A percentile compares a stretch with the other conserved stretches of the same genome.
Conservation (phyloP, 2,888 invertebrate species). For the Drosophila imparisetae region DNA sequence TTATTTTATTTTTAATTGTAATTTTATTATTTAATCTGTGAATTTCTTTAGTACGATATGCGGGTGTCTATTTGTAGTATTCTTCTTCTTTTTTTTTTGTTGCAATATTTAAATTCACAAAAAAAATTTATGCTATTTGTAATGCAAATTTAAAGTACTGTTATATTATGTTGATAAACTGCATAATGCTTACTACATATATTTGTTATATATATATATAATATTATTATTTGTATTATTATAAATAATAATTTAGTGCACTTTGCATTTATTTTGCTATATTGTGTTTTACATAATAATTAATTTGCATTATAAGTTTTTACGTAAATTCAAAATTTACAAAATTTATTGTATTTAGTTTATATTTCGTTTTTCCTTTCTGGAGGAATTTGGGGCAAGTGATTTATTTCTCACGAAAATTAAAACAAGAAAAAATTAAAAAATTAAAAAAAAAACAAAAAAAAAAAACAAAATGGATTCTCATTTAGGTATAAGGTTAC, state of each 20-base stretch:
- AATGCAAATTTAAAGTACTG: slow-evolving; percentile 69
- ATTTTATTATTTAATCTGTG: slow-evolving; percentile 45
- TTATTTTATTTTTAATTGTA: slow-evolving; percentile 37
- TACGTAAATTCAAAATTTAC: slow-evolving; percentile 77
- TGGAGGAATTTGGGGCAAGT: slow-evolving; percentile 3
- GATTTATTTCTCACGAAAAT: slow-evolving; percentile 24
- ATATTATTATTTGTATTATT: slow-evolving; percentile 49
- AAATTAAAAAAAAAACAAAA: slow-evolving; percentile 2
- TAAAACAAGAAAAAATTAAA: slow-evolving; percentile 25
- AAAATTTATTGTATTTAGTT: slow-evolving; percentile 67
- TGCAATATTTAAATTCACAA: slow-evolving; percentile 64
- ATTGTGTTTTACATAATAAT: slow-evolving; percentile 58
- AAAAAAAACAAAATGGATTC: background rate
- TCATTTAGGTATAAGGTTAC: slow-evolving; percentile 11
- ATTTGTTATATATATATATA: background rate
- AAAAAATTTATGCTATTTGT: slow-evolving; percentile 76
- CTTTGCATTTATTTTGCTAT: slow-evolving; percentile 73
- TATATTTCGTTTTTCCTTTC: slow-evolving; percentile 28
- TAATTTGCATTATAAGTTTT: slow-evolving; percentile 48
- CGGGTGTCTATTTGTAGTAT: slow-evolving; percentile 55
- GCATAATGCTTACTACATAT: slow-evolving; percentile 51
- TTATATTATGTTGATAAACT: slow-evolving; percentile 63
- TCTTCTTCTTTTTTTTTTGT: slow-evolving; percentile 32
- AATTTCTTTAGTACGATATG: slow-evolving; percentile 74
- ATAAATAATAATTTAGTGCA: slow-evolving; percentile 80